Evolutionary conservation across 37 sponge, comb jelly and placozoan species (phyloP), one percentile per base, ranked within the genome.

Genomic region (Dysidea cf. avara): DNA sequence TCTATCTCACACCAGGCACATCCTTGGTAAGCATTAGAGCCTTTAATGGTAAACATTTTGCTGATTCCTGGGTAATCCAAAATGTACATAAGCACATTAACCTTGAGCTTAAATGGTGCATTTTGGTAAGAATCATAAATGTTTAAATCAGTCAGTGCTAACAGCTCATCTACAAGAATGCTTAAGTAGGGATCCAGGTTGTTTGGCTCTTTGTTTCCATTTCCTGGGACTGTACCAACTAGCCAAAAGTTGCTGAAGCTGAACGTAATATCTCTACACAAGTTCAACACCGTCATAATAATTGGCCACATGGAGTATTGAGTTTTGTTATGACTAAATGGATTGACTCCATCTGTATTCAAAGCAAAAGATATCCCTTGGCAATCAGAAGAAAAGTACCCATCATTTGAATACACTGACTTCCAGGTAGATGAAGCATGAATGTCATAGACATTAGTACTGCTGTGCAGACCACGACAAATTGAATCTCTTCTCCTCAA

Each of bases 281-380:
- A 36, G 24, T 71, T 71, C 9, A 71, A 25, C 6, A 71, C 6
- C 53, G 59, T 56, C 20, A 71, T 35, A 25, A 56, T 21, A 35
- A 68, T 68, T 26, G 69, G 69, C 69, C 69, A 68, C 69, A 68
- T 68, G 9, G 53, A 51, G 52, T 68, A 68, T 26, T 30, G 6
- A 22, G 31, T 35, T 7, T 35, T 9, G 13, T 64, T 37, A 7
- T 64, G 38, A 14, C 40, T 38, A 47, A 32, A 50, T 6, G 69
- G 69, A n/a, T 68, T 68, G 9, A 68, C 6, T 21, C 69, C 52
- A 47, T 68, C 69, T 47, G 69, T 68, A n/a, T 28, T 24, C 5
- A 68, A 48, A 32, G 69, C 69, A 47, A 68, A 68, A 6, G 69
- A 68, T 7, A 68, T 68, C 7, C 53, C 52, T 9, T 52, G 21